Percentiles rank a stretch among this genome's conserved stretches.
Conservation (phyloP, 2,113 vertebrate species). For the Rafetus swinhoei region DNA sequence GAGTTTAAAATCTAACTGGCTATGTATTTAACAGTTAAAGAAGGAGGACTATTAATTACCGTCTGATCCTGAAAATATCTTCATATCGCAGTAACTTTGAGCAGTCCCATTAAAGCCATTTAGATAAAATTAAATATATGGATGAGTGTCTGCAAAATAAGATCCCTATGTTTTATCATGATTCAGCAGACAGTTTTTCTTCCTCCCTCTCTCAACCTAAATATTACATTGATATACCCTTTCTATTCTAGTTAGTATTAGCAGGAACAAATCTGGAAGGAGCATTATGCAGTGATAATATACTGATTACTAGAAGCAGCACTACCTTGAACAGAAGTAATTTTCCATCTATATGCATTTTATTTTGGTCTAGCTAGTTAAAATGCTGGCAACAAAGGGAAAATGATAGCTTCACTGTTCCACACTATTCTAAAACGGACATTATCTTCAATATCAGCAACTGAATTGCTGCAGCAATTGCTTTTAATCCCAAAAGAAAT, state of each 20-base stretch:
- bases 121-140: neutral
- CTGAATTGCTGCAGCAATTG: conserved; percentile 14
- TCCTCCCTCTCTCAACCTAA: neutral
- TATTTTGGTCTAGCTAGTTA: neutral
- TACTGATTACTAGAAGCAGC: neutral
- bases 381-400: neutral
- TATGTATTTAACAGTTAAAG: neutral
- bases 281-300: neutral
- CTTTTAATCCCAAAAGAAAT: neutral
- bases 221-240: neutral
- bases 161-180: neutral
- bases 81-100: neutral
- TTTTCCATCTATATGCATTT: neutral
- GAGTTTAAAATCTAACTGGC: neutral
- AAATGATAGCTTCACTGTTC: neutral
- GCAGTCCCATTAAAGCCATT: neutral
- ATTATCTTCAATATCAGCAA: conserved; percentile 16
- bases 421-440: neutral
- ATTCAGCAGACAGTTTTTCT: neutral
- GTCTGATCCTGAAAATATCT: neutral
- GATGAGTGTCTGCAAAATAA: neutral
- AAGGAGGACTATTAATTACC: neutral
- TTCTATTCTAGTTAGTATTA: neutral
- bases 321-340: neutral
- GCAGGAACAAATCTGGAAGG: neutral